Evolutionary conservation across 2,888 invertebrate species (phyloP), one percentile per base, ranked within the genome.

Genomic region (Tortrix viridana): DNA sequence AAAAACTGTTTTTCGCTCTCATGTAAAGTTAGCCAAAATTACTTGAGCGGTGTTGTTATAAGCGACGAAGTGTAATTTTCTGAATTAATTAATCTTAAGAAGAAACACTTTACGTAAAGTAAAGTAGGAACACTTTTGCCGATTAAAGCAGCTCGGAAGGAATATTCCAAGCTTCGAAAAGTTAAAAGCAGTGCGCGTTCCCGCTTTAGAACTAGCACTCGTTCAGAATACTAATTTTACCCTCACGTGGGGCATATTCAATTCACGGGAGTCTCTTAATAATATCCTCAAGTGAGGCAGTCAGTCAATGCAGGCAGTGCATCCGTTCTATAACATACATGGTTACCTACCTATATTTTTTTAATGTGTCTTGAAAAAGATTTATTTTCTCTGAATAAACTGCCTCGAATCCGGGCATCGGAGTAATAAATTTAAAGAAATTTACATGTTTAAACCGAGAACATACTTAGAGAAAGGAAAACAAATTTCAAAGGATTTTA

Each of bases 341-440:
- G 5, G n/a, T 6, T 26, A 5, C 5, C 26, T 4, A 26, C 26
- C 4, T 16, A 20, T 12, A 37, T 20, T 20, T n/a, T n/a, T 37
- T 38, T 37, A 37, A 52, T 52, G 22, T 37, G 32, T 6, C 52
- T n/a, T 32, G 32, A 32, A 38, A n/a, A 9, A 38, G 52, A 52
- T 52, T 52, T 52, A 52, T 52, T 14, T n/a, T 38, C 19, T 19
- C 20, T 6, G 3, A n/a, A 37, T 37, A n/a, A n/a, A 38, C 38
- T 38, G 22, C 20, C 38, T 52, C 7, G 37, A 52, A 38, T 38
- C 38, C 37, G 20, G 14, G 20, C 12, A 16, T 14, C 26, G 9
- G 52, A 52, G 16, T 52, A 52, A 48, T 52, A 52, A 52, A 38
- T 52, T 52, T 38, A 12, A 4, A 14, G 38, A 52, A 52, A 20